Conservation (phyloP, 2,888 invertebrate genomes). For the Tetropium fuscum region DNA sequence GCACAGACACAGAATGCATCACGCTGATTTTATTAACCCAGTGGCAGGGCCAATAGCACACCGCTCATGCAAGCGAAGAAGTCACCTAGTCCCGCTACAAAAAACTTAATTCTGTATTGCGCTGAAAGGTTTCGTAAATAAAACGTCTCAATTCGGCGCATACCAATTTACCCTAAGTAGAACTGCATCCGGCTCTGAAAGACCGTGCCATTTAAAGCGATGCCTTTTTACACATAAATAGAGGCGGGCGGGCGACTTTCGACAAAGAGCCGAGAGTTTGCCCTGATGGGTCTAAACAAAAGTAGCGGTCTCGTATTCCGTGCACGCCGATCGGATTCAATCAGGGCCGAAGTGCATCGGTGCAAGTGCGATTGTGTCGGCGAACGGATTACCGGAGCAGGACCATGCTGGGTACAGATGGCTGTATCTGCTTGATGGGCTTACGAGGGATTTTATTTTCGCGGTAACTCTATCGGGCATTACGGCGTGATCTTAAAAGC, state of each 20-base stretch:
- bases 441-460: conserved; percentile 14
- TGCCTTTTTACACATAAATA: conserved; percentile 21
- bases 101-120: conserved; percentile 39
- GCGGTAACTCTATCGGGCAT: too few relatives aligned
- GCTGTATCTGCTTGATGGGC: conserved; percentile 10
- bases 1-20: conserved; percentile 6
- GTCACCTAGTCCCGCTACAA: conserved; percentile 2
- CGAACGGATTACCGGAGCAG: conserved; percentile 17
- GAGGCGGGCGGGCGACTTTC: conserved; percentile 5
- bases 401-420: conserved; percentile 16
- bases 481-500: too few relatives aligned
- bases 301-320: conserved; percentile 35
- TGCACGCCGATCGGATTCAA: conserved; percentile 34
- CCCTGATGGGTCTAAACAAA: conserved; percentile 34
- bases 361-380: conserved; percentile 22
- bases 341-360: conserved; percentile 33
- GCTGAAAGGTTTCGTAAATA: conserved; percentile 47
- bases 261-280: conserved; percentile 10
- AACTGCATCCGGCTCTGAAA: conserved; percentile 30
- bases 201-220: conserved; percentile 24
- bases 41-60: background rate
- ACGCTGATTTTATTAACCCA: conserved; percentile 16
- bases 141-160: conserved; percentile 45
- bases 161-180: conserved; percentile 43
- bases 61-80: conserved; percentile 18